Conservation (phyloP, 37 sponge, comb jelly and placozoan genomes). For the Geodia barretti region DNA sequence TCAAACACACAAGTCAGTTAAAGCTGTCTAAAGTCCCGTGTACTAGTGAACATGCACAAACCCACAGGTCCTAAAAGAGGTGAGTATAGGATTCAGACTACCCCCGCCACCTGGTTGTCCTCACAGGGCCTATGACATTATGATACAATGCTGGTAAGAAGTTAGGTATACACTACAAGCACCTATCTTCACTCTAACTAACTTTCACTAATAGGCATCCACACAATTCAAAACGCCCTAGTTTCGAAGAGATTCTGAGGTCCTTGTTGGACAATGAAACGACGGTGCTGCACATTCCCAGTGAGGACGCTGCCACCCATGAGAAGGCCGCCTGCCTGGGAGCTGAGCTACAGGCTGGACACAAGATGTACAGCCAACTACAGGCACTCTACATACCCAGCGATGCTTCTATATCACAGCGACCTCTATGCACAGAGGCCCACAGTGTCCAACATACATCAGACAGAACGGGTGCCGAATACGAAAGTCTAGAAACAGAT, state of each 20-base stretch:
- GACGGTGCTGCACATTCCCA: not conserved
- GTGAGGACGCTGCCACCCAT: not conserved
- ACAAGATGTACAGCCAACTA: conserved; percentile 8
- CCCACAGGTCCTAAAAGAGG: not conserved
- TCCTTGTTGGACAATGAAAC: not conserved
- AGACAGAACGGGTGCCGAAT: not conserved
- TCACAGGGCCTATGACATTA: not conserved
- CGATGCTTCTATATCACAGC: not conserved
- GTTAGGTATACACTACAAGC: not conserved
- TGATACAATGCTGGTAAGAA: conserved; percentile 13
- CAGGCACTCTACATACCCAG: not conserved
- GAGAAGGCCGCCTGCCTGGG: not conserved
- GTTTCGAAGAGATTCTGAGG: not conserved
- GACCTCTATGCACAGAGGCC: not conserved
- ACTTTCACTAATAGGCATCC: not conserved
- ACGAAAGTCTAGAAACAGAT: not conserved
- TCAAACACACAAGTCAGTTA: not conserved
- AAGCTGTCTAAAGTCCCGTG: too few species aligned
- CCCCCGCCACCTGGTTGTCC: conserved; percentile 1
- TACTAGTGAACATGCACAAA: too few species aligned
- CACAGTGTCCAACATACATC: not conserved
- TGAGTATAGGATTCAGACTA: not conserved
- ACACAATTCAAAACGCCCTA: not conserved
- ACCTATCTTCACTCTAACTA: too few species aligned
- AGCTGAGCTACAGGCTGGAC: not conserved